A percentile compares a stretch with the other conserved stretches of the same genome.
These are phyloP conservation scores for Colius striatus DNA, from an alignment of 2,113 vertebrate species.

Conservation along the genomic window DNA sequence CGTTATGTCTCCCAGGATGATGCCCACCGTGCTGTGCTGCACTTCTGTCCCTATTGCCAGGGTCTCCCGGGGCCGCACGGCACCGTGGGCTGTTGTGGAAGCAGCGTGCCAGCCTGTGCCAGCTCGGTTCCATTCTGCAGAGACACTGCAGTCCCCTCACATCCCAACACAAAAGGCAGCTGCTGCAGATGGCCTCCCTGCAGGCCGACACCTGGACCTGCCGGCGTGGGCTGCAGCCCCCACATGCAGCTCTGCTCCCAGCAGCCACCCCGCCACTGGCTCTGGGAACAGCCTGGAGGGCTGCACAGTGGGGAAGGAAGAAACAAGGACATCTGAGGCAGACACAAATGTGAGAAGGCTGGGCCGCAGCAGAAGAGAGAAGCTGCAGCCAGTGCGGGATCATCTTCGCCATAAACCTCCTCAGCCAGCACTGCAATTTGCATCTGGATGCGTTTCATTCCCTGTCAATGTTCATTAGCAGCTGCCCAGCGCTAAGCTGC, in stretches of 20 bases:
- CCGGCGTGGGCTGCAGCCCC: neutral
- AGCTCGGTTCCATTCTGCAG: neutral
- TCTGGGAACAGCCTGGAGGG: neutral
- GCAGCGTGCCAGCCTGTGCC: neutral
- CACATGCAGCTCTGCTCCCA: neutral
- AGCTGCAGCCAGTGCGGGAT: neutral
- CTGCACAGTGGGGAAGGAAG: neutral
- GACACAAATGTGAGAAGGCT: neutral
- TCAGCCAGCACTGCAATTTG: slow-evolving; percentile 7
- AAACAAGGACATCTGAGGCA: neutral
- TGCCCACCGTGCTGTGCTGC: neutral
- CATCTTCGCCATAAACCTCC: neutral
- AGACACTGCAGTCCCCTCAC: neutral
- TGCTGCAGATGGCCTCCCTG: neutral
- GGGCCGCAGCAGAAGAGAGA: neutral
- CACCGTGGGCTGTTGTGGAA: neutral
- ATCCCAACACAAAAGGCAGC: neutral
- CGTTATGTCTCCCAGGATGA: neutral
- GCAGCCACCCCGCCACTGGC: accelerated
- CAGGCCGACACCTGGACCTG: neutral
- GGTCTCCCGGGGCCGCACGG: neutral
- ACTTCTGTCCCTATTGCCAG: neutral
- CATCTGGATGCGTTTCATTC: slow-evolving; percentile 16
- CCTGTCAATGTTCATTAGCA: slow-evolving; percentile 42
- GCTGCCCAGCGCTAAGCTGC: slow-evolving; percentile 36